Evolutionary conservation across 2,888 invertebrate species (phyloP).

Genomic region (Leucoptera coffeella): DNA sequence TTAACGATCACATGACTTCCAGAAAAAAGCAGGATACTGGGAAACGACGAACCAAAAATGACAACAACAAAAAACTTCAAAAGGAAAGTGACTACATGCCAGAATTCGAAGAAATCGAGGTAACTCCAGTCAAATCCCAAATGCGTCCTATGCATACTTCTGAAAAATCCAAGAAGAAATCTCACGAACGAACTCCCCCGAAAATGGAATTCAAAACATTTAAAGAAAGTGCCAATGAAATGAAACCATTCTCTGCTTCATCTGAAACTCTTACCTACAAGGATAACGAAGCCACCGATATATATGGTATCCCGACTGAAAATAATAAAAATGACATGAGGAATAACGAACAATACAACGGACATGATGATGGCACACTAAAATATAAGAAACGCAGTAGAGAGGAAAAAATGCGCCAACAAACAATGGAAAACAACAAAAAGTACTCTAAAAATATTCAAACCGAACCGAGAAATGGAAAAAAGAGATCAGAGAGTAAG

Average conservation of each 20-base stretch:
- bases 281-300: slow-evolving; percentile 35
- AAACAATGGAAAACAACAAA: slow-evolving; percentile 23
- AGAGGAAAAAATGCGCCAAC: slow-evolving; percentile 31
- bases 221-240: slow-evolving; percentile 42
- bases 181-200: slow-evolving; percentile 32
- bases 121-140: slow-evolving; percentile 41
- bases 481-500: slow-evolving; percentile 27
- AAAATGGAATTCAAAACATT: slow-evolving; percentile 50
- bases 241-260: slow-evolving; percentile 44
- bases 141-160: slow-evolving; percentile 33
- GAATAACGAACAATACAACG: slow-evolving; percentile 29
- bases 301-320: slow-evolving; percentile 38
- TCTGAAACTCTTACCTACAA: slow-evolving; percentile 45
- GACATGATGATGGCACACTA: slow-evolving; percentile 37
- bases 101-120: slow-evolving; percentile 46
- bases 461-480: slow-evolving; percentile 26
- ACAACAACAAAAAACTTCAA: slow-evolving; percentile 29
- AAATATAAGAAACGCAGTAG: slow-evolving; percentile 30
- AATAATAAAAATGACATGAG: slow-evolving; percentile 27
- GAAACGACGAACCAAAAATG: slow-evolving; percentile 32
- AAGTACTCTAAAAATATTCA: slow-evolving; percentile 24
- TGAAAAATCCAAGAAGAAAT: slow-evolving; percentile 31
- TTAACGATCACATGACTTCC: slow-evolving; percentile 66
- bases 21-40: slow-evolving; percentile 30
- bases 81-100: slow-evolving; percentile 43